Evolutionary conservation across 2,888 invertebrate genomes (phyloP), one percentile per base, ranked within the genome.

Genomic region (Mesodorylaimus sp.): DNA sequence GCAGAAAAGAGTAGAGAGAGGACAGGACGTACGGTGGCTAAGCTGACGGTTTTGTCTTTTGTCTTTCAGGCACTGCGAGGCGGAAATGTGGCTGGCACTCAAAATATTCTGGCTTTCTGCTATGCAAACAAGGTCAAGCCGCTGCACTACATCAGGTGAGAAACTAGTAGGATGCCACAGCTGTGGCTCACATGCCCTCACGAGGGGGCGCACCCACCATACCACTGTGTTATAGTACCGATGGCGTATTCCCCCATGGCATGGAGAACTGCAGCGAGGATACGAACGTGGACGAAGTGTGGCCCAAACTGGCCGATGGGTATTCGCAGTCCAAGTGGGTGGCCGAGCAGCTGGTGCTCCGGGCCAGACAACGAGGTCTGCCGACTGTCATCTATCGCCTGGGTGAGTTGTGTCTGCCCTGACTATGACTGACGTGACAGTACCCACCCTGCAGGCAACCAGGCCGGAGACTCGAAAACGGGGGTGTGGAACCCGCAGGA

Each of bases 321-420:
- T 70, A 70, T 56, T 64, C 65, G 5, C 69, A 70, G 57, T 62
- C 65, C 23, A 70, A 70, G 54, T 70, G 68, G 66, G 69, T 70
- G 26, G 70, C 70, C 2, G 70, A 70, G 52, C 68, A 68, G 53
- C 59, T 70, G 28, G 63, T 70, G 10, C 50, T 54, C 38, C 53
- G 59, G 42, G 67, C 69, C 1, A 61, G 60, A 44, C 55, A 61
- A 26, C 57, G 66, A 45, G 70, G 70, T 19, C 58, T 70, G 24
- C 69, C 70, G 25, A 62, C 63, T 21, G 60, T 64, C 29, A 65
- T 70, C 44, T 70, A 70, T 55, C 59, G 70, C 50, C 58, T 67
- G 52, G 70, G 70, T 64, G 60, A 42, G 57, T 53, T 3, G 10
- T 7, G 10, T 7, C 57, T 55, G n/a, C n/a, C n/a, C n/a, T n/a